Conservation (phyloP, 2,797 vertebrate species). For the Emys orbicularis region DNA sequence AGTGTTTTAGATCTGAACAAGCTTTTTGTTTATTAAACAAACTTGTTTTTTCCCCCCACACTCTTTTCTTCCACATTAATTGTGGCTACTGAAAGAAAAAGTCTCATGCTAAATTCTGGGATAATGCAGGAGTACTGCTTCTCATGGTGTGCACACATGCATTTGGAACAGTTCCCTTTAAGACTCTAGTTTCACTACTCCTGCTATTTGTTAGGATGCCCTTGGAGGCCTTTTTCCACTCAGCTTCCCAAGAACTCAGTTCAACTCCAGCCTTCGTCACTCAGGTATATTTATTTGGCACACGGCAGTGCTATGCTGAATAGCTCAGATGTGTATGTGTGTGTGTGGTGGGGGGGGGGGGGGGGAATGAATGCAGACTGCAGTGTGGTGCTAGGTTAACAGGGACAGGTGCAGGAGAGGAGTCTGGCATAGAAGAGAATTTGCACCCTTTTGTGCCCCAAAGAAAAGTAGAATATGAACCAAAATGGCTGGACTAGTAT, state of each 20-base stretch:
- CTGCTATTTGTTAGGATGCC: neutral
- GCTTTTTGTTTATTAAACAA: slow-evolving; percentile 1
- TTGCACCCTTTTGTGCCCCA: accelerated
- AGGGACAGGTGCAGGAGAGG: slow-evolving; percentile 4
- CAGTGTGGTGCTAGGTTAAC: neutral
- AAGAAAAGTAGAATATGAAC: slow-evolving; percentile 4
- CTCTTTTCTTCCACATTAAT: slow-evolving; percentile 40
- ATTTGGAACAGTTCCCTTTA: slow-evolving; percentile 5
- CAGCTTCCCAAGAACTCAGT: neutral
- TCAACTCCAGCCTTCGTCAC: neutral
- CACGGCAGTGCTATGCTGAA: neutral
- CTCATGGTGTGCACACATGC: neutral
- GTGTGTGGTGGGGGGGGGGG: no score
- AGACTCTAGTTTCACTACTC: neutral
- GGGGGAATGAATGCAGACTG: neutral
- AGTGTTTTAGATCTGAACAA: slow-evolving; percentile 49
- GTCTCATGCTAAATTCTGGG: slow-evolving; percentile 48
- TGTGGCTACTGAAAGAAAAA: slow-evolving; percentile 53
- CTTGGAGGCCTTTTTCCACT: neutral
- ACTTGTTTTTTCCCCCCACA: slow-evolving; percentile 18
- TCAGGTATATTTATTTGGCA: neutral
- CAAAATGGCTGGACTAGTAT: neutral
- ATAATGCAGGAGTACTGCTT: slow-evolving; percentile 44
- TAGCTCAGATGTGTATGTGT: neutral
- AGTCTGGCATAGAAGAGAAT: neutral